Base-by-base conservation (phyloP, 2,888 invertebrate species). In the Hoplodrina ambigua region DNA sequence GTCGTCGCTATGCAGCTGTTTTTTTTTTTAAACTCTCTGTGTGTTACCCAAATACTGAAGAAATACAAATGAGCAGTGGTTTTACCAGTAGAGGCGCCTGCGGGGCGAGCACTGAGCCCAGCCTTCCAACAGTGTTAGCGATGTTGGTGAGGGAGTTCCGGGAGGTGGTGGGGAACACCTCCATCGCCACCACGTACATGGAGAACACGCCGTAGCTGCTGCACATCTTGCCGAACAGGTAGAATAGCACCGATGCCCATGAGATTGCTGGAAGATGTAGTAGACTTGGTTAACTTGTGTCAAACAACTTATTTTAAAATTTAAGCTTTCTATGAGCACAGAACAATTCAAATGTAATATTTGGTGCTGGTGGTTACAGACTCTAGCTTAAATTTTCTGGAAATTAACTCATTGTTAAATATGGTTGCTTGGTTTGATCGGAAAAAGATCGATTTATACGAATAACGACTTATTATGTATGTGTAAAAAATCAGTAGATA, bases 141-240 rank as follows among this genome's bases (percentile, higher is more conserved):
- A 96, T 94, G 76, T 97, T 97, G 88, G 97, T 96, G 78, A 97
- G 94, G 0, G 97, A 97, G 90, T 97, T 97, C 59, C 97, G 91
- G 37, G 97, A 92, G 5, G 96, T 96, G 50, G 97, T 97, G n/a
- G 97, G 97, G 89, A 97, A 97, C 86, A 97, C 94, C 92, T 97
- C 97, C 83, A 97, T 96, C 1, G 97, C 97, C 80, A 97, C 97
- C 86, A 97, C 96, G 87, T 97, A 96, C 82, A 97, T 87, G 19
- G 97, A 96, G 85, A 97, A 96, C 85, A 97, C 96, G 10, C 97
- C 97, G 84, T 97, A 96, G 57, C 97, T 97, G 75, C 97, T 97
- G 85, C 97, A 96, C 92, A 97, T 96, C 91, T 97, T 97, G 10
- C 97, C 97, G 58, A 96, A 90, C 76, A 97, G 89, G 90, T 97